Evolutionary conservation across 2,797 vertebrate genomes (phyloP).

Genomic region (Picus viridis): DNA sequence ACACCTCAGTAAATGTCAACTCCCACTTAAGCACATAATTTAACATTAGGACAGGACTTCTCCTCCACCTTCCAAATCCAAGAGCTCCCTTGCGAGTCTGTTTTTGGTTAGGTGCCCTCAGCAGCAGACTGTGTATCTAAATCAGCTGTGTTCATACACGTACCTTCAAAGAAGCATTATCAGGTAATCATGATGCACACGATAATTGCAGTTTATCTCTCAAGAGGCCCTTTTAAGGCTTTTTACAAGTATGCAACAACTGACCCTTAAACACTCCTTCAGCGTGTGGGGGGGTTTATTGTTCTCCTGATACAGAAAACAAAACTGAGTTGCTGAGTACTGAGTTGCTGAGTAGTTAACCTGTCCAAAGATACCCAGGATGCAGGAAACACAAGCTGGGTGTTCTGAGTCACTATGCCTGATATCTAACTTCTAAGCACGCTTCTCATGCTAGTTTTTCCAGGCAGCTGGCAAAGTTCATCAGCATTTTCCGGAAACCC

Average conservation of each 20-base stretch:
- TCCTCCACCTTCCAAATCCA: background rate
- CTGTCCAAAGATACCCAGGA: slow-evolving; percentile 15
- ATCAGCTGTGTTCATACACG: background rate
- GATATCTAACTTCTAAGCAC: slow-evolving; percentile 19
- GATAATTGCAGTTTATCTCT: background rate
- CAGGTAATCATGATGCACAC: background rate
- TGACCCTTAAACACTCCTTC: background rate
- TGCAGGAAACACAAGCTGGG: background rate
- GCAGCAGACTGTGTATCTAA: background rate
- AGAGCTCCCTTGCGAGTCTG: background rate
- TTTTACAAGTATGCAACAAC: slow-evolving; percentile 21
- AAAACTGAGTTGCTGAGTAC: background rate
- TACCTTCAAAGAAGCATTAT: background rate
- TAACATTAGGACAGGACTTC: background rate
- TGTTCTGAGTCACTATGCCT: slow-evolving; percentile 18
- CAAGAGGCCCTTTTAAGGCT: slow-evolving; percentile 9
- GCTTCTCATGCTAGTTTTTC: slow-evolving; percentile 21
- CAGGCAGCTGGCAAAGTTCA: background rate
- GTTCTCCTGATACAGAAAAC: background rate
- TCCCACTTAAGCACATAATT: slow-evolving; percentile 23
- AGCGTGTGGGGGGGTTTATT: background rate
- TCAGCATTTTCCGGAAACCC: slow-evolving; percentile 31
- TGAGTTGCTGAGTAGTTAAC: background rate
- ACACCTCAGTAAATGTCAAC: slow-evolving; percentile 12
- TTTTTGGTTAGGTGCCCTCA: background rate